phyloP scores from a whole-genome alignment of 2,113 vertebrate species.

The Riparia riparia region DNA sequence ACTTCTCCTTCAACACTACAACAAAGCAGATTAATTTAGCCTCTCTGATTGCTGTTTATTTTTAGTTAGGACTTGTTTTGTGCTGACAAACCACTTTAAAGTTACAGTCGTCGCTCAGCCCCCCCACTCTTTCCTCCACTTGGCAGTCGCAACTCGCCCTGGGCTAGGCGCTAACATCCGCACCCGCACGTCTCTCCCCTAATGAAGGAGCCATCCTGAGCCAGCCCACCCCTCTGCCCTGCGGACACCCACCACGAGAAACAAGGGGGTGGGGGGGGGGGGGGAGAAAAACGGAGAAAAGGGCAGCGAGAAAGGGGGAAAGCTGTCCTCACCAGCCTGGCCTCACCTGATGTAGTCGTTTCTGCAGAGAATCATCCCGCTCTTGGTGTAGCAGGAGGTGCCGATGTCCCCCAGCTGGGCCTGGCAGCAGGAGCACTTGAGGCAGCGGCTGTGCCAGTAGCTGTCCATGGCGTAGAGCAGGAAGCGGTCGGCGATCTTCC shows the following conservation, averaged over 20 bases:
- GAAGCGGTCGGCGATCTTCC: conserved; percentile 98
- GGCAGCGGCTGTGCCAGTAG: conserved; percentile 99
- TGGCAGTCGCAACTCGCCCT: not conserved
- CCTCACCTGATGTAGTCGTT: conserved; percentile 99
- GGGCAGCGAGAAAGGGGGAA: not conserved
- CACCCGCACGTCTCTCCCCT: not conserved
- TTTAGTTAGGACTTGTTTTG: conserved; percentile 56
- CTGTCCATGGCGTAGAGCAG: conserved; percentile 99
- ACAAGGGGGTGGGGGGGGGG: accelerated
- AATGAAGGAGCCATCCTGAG: not conserved
- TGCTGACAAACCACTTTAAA: conserved; percentile 64
- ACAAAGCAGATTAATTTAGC: conserved; percentile 69
- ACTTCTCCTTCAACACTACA: conserved; percentile 48
- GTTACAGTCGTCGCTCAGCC: conserved; percentile 47
- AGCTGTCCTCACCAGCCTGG: not conserved
- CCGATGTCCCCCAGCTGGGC: conserved; percentile 98
- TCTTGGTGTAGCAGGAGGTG: conserved; percentile 98
- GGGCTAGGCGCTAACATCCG: conserved; percentile 1
- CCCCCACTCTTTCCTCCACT: not conserved
- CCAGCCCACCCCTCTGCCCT: not conserved
- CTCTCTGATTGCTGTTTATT: conserved; percentile 67
- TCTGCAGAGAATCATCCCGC: conserved; percentile 99
- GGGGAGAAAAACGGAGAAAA: not conserved
- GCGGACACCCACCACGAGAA: not conserved
- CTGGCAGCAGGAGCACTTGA: conserved; percentile 99